Percentiles rank a stretch among this genome's conserved stretches.
Evolutionary conservation across 2,113 vertebrate species (phyloP).

Genomic region (Rallus limicola): DNA sequence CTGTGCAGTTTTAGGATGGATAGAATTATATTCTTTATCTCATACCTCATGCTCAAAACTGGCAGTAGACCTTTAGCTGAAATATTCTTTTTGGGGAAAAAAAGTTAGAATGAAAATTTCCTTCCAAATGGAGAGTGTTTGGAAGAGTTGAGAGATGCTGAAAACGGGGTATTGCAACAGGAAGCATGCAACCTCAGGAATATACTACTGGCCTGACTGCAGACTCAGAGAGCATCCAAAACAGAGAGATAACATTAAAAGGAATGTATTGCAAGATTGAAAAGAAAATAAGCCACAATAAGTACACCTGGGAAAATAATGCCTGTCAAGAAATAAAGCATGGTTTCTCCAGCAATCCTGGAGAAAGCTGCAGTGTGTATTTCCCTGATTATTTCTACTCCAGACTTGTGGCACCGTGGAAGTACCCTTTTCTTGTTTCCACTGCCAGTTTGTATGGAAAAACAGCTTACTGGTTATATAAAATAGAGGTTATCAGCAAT

Average conservation of each 20-base stretch:
- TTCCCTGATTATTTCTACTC: conserved; percentile 30
- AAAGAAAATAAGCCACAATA: neutral
- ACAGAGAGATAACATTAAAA: neutral
- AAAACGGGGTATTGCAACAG: neutral
- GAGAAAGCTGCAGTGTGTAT: neutral
- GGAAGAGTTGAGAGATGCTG: neutral
- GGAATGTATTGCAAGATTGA: neutral
- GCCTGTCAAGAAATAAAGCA: neutral
- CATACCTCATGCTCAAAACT: neutral
- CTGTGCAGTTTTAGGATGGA: neutral
- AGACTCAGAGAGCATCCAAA: neutral
- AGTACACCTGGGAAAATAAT: neutral
- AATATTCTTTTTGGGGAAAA: neutral
- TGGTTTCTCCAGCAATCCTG: neutral
- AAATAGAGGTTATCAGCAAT: conserved; percentile 74
- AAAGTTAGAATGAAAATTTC: neutral
- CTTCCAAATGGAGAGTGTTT: neutral
- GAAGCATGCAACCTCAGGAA: neutral
- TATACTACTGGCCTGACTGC: neutral
- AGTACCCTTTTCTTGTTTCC: conserved; percentile 55
- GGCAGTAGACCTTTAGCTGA: neutral
- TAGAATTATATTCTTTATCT: neutral
- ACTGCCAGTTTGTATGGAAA: conserved; percentile 57
- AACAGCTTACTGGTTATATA: conserved; percentile 68
- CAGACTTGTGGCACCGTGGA: conserved; percentile 56